phyloP scores from a whole-genome alignment of 2,113 vertebrate genomes.

The Rhipidura dahli region DNA sequence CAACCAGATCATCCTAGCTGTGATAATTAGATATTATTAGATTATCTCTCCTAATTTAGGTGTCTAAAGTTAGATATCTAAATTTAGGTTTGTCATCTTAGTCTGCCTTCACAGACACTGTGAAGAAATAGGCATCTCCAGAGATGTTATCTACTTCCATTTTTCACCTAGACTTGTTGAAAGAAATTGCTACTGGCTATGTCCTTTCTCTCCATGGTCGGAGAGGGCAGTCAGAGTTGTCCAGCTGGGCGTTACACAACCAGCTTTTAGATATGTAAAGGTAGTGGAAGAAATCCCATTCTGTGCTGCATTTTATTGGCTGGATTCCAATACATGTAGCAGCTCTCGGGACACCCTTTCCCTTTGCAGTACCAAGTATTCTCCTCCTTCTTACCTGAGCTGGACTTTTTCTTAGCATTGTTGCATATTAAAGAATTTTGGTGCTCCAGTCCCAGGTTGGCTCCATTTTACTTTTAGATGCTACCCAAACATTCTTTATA shows the following conservation, averaged over 20 bases:
- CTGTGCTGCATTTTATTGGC: neutral
- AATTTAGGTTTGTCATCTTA: neutral
- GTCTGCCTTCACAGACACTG: neutral
- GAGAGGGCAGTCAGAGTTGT: neutral
- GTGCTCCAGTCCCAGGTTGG: neutral
- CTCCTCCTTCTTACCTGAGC: neutral
- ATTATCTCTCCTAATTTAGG: neutral
- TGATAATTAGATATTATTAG: neutral
- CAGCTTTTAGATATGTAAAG: neutral
- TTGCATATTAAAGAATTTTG: neutral
- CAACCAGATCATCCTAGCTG: neutral
- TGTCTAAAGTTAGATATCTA: neutral
- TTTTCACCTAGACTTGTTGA: neutral
- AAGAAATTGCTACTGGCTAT: neutral
- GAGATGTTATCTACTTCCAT: neutral
- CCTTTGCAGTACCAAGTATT: neutral
- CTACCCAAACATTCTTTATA: neutral
- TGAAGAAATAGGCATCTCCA: neutral
- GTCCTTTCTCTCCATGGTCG: neutral
- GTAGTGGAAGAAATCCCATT: neutral
- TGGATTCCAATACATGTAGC: neutral
- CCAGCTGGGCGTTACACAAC: neutral
- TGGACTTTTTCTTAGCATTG: neutral
- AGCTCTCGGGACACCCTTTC: neutral
- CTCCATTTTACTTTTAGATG: neutral